phyloP scores from a whole-genome alignment of 2,113 vertebrate genomes.

The crab-eating macaque (Macaca fascicularis) region DNA sequence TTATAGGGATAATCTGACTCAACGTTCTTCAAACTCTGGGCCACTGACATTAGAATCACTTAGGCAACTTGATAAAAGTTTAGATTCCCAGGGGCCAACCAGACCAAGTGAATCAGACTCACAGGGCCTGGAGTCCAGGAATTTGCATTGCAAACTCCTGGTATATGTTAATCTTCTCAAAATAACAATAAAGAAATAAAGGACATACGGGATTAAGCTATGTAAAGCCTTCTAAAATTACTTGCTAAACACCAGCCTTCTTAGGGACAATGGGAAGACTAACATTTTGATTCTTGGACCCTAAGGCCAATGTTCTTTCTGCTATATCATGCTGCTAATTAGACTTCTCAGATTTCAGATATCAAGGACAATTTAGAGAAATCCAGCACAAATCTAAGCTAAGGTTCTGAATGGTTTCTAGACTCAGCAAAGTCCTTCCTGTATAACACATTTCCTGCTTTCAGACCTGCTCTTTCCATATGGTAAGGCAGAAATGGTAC shows the following conservation, averaged over 20 bases:
- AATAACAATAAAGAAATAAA: background rate
- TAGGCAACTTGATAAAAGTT: background rate
- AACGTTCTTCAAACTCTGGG: slow-evolving; percentile 17
- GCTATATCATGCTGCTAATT: background rate
- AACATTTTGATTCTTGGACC: background rate
- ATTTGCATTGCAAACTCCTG: background rate
- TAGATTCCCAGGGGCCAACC: background rate
- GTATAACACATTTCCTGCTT: background rate
- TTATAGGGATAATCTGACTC: background rate
- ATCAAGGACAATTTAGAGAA: background rate
- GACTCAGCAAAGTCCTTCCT: background rate
- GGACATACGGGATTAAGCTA: background rate
- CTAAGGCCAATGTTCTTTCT: background rate
- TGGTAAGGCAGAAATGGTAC: background rate
- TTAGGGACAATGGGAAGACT: background rate
- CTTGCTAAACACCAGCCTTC: background rate
- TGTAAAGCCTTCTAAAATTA: background rate
- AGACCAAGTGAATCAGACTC: background rate
- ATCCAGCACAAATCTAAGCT: background rate
- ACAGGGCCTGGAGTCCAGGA: background rate
- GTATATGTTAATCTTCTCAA: background rate
- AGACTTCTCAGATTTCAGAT: background rate
- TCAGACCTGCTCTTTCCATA: background rate
- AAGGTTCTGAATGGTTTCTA: background rate
- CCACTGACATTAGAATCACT: background rate